These are phyloP conservation scores for Hypena proboscidalis DNA, from an alignment of 2,888 invertebrate genomes.

Conservation along the genomic window DNA sequence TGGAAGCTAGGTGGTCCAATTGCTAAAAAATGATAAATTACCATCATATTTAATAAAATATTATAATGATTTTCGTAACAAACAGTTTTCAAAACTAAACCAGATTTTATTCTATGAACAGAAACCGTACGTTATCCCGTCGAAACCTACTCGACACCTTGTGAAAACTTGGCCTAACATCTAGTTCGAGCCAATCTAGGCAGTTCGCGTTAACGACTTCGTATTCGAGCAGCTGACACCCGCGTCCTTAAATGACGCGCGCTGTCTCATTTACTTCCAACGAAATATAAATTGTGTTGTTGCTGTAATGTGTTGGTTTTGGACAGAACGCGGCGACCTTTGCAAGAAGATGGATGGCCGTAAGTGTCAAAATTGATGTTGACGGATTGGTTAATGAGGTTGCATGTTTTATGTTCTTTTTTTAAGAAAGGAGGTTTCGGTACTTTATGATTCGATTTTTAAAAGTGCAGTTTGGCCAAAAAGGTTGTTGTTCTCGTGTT, in stretches of 20 bases:
- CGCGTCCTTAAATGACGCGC: constrained; percentile 46
- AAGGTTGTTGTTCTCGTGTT: too few relatives aligned
- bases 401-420: neutral
- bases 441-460: too few relatives aligned
- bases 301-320: constrained; percentile 25
- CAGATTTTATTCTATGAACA: too few relatives aligned
- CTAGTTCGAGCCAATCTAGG: constrained; percentile 11
- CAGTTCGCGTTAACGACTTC: constrained; percentile 50
- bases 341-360: constrained; percentile 7
- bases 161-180: too few relatives aligned
- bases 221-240: constrained; percentile 49
- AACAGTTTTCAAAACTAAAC: too few relatives aligned
- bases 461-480: too few relatives aligned
- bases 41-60: too few relatives aligned
- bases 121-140: too few relatives aligned
- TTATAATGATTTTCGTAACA: too few relatives aligned
- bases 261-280: constrained; percentile 51
- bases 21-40: too few relatives aligned
- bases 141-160: constrained; percentile 42
- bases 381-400: constrained; percentile 5
- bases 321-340: constrained; percentile 28
- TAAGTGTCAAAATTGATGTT: constrained; percentile 9
- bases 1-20: too few relatives aligned
- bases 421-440: neutral
- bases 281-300: constrained; percentile 41